These are phyloP conservation scores for Hystrix cristata DNA, from an alignment of 2,113 vertebrate genomes.

Conservation along the genomic window DNA sequence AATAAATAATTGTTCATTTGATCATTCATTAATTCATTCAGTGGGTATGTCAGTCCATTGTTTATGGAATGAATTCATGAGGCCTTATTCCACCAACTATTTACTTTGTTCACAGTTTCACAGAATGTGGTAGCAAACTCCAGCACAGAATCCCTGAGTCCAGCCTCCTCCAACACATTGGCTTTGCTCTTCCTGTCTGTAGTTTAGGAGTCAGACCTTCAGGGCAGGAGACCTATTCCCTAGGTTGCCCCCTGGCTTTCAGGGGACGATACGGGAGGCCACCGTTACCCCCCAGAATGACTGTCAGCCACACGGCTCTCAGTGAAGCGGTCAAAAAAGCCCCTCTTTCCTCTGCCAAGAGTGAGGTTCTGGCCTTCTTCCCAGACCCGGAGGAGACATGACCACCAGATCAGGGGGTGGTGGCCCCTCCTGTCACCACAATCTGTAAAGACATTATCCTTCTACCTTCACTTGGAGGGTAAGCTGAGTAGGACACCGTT, in stretches of 20 bases:
- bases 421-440: not conserved
- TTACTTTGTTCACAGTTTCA: constrained; percentile 7
- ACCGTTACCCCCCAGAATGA: not conserved
- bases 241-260: not conserved
- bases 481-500: constrained; percentile 42
- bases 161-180: not conserved
- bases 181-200: not conserved
- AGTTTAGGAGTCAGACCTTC: not conserved
- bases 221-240: not conserved
- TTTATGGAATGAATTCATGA: constrained; percentile 6
- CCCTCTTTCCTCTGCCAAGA: not conserved
- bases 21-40: not conserved
- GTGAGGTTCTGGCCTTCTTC: not conserved
- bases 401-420: not conserved
- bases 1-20: constrained; percentile 5
- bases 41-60: not conserved
- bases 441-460: not conserved
- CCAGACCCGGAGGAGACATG: not conserved
- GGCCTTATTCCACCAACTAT: not conserved
- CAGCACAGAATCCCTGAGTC: not conserved
- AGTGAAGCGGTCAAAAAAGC: not conserved
- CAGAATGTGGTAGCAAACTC: constrained; percentile 1
- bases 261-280: not conserved
- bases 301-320: not conserved
- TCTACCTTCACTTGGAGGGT: constrained; percentile 4